phyloP scores from a whole-genome alignment of 2,113 vertebrate species.

The Leptodactylus fuscus region DNA sequence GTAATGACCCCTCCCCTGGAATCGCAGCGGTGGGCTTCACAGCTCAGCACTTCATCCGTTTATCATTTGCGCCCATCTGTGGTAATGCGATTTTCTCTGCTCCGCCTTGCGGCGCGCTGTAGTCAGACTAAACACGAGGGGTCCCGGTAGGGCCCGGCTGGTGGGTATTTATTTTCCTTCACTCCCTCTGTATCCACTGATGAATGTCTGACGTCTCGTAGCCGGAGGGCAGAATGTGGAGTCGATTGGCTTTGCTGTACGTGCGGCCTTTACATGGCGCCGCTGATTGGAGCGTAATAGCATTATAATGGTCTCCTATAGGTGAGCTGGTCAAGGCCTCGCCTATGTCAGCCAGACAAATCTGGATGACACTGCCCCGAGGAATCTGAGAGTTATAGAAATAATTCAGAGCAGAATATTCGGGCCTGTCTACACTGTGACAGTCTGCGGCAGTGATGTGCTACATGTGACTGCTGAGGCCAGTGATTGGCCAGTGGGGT shows the following conservation, averaged over 20 bases:
- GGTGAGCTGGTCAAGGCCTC: too few relatives aligned
- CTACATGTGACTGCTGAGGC: too few relatives aligned
- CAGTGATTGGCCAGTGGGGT: too few relatives aligned
- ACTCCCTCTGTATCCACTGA: conserved; percentile 20
- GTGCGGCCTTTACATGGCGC: background rate
- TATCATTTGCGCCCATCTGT: conserved; percentile 7
- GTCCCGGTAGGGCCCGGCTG: background rate
- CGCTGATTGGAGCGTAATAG: background rate
- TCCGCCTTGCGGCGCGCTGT: background rate
- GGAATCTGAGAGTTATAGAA: too few relatives aligned
- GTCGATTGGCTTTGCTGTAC: background rate
- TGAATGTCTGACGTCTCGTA: conserved; percentile 32
- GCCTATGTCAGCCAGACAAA: too few relatives aligned
- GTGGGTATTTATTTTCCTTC: conserved; percentile 40
- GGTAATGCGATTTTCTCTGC: background rate
- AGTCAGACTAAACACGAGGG: conserved; percentile 48
- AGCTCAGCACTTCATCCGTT: background rate
- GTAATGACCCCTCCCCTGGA: background rate
- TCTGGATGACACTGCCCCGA: too few relatives aligned
- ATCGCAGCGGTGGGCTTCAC: background rate
- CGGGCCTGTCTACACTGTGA: too few relatives aligned
- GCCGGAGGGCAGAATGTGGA: conserved; percentile 29
- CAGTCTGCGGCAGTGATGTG: too few relatives aligned
- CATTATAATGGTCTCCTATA: too few relatives aligned
- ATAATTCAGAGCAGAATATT: too few relatives aligned